phyloP scores from a whole-genome alignment of 2,113 vertebrate species.

The Phaetusa simplex region DNA sequence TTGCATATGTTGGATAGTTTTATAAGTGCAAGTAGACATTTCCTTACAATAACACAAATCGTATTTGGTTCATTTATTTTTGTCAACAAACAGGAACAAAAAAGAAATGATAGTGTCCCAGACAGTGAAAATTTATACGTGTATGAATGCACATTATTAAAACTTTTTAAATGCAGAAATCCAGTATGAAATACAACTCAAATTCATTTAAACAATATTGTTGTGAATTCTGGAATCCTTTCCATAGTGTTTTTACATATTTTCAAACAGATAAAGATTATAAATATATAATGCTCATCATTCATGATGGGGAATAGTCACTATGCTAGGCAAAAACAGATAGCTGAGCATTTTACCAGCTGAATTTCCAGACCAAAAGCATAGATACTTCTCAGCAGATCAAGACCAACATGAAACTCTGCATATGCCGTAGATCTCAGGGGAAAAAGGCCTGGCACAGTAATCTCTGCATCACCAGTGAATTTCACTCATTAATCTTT shows the following conservation, averaged over 20 bases:
- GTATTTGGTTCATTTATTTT: neutral
- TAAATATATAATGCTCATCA: neutral
- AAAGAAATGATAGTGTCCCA: neutral
- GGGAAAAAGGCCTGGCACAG: neutral
- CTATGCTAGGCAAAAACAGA: neutral
- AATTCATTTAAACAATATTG: neutral
- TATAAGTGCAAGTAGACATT: neutral
- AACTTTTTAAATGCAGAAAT: neutral
- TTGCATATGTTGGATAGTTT: neutral
- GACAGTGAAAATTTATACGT: neutral
- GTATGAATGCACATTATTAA: neutral
- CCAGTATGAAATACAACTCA: neutral
- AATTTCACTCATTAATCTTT: slow-evolving; percentile 24
- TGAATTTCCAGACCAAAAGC: neutral
- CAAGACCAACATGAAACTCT: neutral
- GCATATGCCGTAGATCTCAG: neutral
- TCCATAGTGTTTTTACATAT: neutral
- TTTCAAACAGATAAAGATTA: neutral
- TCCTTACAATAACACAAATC: neutral
- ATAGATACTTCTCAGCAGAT: neutral
- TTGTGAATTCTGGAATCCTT: neutral
- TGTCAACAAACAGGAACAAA: neutral
- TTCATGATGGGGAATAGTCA: neutral
- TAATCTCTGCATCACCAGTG: neutral
- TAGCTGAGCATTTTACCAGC: neutral